phyloP scores from a whole-genome alignment of 2,797 vertebrate genomes.

The Tamandua tetradactyla region DNA sequence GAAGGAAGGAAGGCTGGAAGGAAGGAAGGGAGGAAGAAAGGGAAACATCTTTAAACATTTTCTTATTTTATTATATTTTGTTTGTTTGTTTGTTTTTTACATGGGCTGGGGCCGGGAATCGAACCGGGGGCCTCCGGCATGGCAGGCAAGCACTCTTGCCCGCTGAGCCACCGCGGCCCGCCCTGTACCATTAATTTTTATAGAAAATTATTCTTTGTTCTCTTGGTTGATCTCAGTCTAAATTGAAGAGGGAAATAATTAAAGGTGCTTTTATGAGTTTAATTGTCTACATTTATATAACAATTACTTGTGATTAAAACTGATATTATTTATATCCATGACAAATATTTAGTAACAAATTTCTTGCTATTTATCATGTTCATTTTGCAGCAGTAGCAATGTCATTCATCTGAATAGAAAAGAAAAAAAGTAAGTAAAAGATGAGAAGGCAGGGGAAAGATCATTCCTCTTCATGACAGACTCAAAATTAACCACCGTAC shows the following conservation, averaged over 20 bases:
- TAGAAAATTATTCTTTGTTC: constrained; percentile 63
- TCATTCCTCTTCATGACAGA: neutral
- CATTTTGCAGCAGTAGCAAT: constrained; percentile 50
- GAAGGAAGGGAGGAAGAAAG: no score
- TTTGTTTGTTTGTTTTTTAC: no score
- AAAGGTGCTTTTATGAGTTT: constrained; percentile 58
- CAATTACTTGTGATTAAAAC: constrained; percentile 49
- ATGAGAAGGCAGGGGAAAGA: neutral
- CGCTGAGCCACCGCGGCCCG: no score
- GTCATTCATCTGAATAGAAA: constrained; percentile 54
- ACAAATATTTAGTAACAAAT: constrained; percentile 40
- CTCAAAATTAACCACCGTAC: neutral
- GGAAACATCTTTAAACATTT: no score
- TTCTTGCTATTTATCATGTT: constrained; percentile 25
- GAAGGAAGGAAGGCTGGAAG: no score
- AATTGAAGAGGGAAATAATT: constrained; percentile 66
- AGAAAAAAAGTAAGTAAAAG: constrained; percentile 51
- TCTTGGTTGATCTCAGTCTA: constrained; percentile 53
- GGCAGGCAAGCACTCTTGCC: no score
- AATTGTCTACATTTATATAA: constrained; percentile 56
- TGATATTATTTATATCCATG: constrained; percentile 55
- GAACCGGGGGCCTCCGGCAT: no score
- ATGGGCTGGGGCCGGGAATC: no score
- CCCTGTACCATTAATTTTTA: constrained; percentile 78
- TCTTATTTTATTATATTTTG: no score